Percentiles rank a stretch among this genome's conserved stretches.
Conservation (phyloP, 2,113 vertebrate genomes). For the Nymphicus hollandicus region DNA sequence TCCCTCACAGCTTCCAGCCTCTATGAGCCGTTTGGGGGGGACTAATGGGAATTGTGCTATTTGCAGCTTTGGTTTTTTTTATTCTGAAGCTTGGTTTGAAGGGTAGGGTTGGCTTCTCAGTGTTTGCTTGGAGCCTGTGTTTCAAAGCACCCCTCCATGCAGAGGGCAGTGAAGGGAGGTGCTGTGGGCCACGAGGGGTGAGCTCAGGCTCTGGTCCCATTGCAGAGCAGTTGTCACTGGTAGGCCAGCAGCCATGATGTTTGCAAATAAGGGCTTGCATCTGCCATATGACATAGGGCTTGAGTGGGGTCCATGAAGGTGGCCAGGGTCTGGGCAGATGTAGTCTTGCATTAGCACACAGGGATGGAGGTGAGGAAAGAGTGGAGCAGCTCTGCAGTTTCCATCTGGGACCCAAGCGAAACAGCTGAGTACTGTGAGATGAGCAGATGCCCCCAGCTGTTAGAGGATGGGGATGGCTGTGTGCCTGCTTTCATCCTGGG, state of each 20-base stretch:
- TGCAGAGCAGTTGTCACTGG: not conserved
- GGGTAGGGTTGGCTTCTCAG: not conserved
- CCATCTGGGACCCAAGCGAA: not conserved
- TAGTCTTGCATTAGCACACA: not conserved
- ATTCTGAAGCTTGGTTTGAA: not conserved
- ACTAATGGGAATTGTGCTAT: not conserved
- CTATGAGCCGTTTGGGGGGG: not conserved
- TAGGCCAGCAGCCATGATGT: not conserved
- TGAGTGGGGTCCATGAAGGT: not conserved
- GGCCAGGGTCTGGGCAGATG: not conserved
- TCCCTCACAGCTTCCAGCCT: not conserved
- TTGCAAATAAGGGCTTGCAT: not conserved
- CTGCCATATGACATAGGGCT: not conserved
- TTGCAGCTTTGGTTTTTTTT: not conserved
- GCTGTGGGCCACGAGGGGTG: fast-evolving
- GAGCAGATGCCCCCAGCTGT: not conserved
- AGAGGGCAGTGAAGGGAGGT: not conserved
- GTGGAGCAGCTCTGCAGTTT: not conserved
- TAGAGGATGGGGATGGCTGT: not conserved
- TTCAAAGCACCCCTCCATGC: not conserved
- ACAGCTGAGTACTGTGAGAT: not conserved
- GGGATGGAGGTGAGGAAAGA: not conserved
- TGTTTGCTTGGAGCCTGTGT: not conserved
- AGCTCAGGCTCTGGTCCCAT: not conserved
- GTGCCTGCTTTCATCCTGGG: not conserved